Evolutionary conservation across 2,113 vertebrate genomes (phyloP), one percentile per base, ranked within the genome.

Genomic region (Gymnobelideus leadbeateri): DNA sequence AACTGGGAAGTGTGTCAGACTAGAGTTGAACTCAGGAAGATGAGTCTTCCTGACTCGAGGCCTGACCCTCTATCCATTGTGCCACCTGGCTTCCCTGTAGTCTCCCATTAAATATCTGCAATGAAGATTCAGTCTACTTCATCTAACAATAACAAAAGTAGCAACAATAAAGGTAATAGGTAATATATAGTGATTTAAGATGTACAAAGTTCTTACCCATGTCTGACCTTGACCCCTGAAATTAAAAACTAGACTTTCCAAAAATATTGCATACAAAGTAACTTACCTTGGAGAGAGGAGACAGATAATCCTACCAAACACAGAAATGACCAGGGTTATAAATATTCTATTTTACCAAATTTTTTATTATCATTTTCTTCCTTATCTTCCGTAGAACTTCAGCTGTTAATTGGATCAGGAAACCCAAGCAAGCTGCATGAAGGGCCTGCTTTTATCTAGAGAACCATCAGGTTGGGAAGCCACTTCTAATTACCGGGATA

Each of bases 281-380:
- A 49, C 14, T 37, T 61, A 0, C 1, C 28, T 19, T 2, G 11
- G 52, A 2, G 0, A 23, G 12, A 43, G 68, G 68, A 12, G 61
- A 77, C 14, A 77, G 37, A 21, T 43, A 77, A 43, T 43, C 16
- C 16, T 77, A n/a, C 37, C 16, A 77, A 43, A 21, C 6, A 43
- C 50, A 28, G 51, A 46, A 31, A 23, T 2, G 0, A 16, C 21
- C 26, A 3, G 24, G 0, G 0, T 25, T n/a, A 46, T 1, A 51
- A 77, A 54, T 0, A 26, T 50, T 43, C 31, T 51, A 10, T 10
- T 14, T 61, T n/a, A 47, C 51, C 1, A 84, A 16, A 53, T 55
- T 51, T n/a, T 3, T 43, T 77, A 43, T n/a, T 16, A 51, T 31
- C 24, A n/a, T 51, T 16, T 37, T 47, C 10, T 31, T 55, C 16